phyloP scores from a whole-genome alignment of 2,113 vertebrate genomes.

The Cynocephalus volans region DNA sequence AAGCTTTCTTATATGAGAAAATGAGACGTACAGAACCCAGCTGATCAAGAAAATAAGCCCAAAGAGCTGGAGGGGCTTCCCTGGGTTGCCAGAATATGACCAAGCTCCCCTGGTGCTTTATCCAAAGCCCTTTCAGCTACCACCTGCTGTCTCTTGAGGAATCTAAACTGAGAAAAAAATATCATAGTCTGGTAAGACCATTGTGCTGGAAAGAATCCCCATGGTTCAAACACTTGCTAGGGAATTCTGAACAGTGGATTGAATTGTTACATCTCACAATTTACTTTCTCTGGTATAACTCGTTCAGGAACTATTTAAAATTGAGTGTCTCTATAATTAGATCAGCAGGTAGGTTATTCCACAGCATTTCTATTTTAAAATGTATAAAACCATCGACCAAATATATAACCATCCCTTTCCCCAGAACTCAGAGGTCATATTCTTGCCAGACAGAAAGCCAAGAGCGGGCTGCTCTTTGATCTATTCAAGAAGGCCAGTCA shows the following conservation, averaged over 20 bases:
- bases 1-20: constrained; percentile 36
- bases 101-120: not conserved
- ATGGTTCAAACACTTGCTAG: not conserved
- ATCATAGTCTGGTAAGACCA: not conserved
- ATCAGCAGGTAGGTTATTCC: not conserved
- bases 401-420: constrained; percentile 23
- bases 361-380: constrained; percentile 38
- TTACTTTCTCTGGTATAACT: constrained; percentile 33
- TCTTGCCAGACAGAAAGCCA: not conserved
- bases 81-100: not conserved
- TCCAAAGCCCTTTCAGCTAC: not conserved
- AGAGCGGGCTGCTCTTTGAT: not conserved
- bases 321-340: constrained; percentile 20
- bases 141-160: not conserved
- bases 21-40: not conserved
- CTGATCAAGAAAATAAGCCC: not conserved
- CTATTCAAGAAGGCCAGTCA: not conserved
- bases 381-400: not conserved
- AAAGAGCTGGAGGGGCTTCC: not conserved
- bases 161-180: not conserved
- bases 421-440: not conserved
- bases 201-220: not conserved
- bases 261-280: not conserved
- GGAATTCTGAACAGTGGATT: constrained; percentile 48
- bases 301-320: constrained; percentile 47